phyloP scores from a whole-genome alignment of 2,113 vertebrate genomes.

The Macroglossus sobrinus region DNA sequence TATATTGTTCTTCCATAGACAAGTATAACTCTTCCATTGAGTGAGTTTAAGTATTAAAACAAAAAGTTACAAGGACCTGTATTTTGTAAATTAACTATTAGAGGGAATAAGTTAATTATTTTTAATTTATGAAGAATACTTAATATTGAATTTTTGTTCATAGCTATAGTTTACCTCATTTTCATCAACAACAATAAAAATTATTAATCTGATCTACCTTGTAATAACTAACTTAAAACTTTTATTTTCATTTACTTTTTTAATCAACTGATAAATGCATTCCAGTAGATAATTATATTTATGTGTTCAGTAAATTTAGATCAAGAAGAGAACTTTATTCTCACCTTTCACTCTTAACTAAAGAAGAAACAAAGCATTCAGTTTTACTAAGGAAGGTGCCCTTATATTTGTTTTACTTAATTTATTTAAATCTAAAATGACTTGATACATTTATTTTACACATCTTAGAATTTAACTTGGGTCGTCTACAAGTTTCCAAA shows the following conservation, averaged over 20 bases:
- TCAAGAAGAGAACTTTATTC: background rate
- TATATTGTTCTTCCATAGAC: background rate
- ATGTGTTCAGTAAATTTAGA: background rate
- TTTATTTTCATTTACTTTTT: background rate
- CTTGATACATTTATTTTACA: conserved; percentile 43
- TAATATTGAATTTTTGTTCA: conserved; percentile 25
- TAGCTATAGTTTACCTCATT: background rate
- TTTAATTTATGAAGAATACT: conserved; percentile 23
- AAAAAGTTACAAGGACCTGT: background rate
- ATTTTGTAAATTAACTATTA: conserved; percentile 39
- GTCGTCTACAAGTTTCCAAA: conserved; percentile 93
- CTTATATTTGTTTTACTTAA: conserved; percentile 31
- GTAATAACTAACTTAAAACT: conserved; percentile 5
- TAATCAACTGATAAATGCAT: background rate
- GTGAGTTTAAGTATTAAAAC: conserved; percentile 14
- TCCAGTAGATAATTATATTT: background rate
- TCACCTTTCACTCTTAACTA: background rate
- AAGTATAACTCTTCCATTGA: background rate
- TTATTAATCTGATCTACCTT: conserved; percentile 4
- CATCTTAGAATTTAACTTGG: conserved; percentile 92
- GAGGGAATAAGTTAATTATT: background rate
- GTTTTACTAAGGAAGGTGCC: background rate
- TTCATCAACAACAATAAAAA: background rate
- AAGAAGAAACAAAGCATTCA: background rate
- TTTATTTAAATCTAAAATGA: conserved; percentile 41